A percentile compares a stretch with the other conserved stretches of the same genome.
These are phyloP conservation scores for Halisarca cf. caerulea DNA, from an alignment of 37 sponge, comb jelly and placozoan genomes.

Conservation along the genomic window DNA sequence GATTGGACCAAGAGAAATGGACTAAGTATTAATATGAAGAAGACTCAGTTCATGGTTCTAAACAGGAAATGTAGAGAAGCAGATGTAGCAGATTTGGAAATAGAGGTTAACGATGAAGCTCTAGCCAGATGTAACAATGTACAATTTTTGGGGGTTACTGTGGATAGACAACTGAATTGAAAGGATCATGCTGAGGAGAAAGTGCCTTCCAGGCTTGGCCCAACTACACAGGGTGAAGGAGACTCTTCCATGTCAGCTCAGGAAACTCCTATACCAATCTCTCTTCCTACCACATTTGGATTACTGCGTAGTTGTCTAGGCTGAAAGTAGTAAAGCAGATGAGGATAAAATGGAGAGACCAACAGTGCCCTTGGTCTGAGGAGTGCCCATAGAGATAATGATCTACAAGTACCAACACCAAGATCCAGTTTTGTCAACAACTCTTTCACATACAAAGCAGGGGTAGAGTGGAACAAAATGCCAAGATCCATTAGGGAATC, in stretches of 20 bases:
- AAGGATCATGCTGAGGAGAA: neutral
- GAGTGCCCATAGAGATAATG: neutral
- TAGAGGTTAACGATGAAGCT: neutral
- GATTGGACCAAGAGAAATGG: neutral
- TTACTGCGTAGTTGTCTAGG: neutral
- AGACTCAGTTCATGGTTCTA: neutral
- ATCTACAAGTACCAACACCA: neutral
- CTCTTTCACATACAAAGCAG: neutral
- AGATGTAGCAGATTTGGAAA: neutral
- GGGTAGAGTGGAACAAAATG: neutral
- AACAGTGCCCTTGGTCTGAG: neutral
- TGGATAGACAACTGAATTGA: neutral
- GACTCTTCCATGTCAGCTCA: neutral
- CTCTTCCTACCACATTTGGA: neutral
- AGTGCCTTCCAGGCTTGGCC: neutral
- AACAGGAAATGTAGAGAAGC: neutral
- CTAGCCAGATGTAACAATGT: neutral
- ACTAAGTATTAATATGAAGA: neutral
- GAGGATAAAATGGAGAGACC: too few species aligned
- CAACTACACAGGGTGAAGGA: neutral
- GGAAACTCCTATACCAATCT: neutral
- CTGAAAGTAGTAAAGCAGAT: too few species aligned
- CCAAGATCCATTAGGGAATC: neutral
- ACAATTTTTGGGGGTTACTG: neutral
- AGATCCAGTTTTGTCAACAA: neutral